Conservation (phyloP, 2,113 vertebrate genomes). For the Elaphurus davidianus region DNA sequence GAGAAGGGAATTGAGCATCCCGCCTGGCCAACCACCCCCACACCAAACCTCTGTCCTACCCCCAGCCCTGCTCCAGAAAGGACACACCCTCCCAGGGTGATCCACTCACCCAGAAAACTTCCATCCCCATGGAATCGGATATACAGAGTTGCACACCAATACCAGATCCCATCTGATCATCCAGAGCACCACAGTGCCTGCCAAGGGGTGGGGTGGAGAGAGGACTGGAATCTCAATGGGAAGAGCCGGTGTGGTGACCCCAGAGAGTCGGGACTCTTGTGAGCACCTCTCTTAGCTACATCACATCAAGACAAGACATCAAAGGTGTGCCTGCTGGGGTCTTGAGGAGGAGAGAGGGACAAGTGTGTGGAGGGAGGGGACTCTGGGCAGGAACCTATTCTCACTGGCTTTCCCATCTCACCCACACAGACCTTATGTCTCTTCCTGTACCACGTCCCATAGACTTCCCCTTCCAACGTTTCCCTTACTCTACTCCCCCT, state of each 20-base stretch:
- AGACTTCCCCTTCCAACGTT: not conserved
- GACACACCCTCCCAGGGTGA: not conserved
- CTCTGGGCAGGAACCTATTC: not conserved
- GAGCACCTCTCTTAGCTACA: not conserved
- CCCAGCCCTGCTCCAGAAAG: conserved; percentile 11
- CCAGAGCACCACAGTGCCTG: not conserved
- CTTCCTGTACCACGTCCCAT: not conserved
- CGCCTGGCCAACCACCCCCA: not conserved
- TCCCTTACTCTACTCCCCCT: not conserved
- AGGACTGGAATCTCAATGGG: not conserved
- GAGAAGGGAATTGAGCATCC: not conserved
- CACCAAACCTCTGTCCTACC: not conserved
- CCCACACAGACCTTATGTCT: not conserved
- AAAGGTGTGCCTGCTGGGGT: not conserved
- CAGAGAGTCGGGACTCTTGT: not conserved
- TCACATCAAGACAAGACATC: not conserved
- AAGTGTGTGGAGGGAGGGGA: not conserved
- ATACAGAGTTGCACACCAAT: not conserved
- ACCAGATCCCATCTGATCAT: not conserved
- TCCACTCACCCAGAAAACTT: conserved; percentile 28
- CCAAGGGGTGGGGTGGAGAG: not conserved
- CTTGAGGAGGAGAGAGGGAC: not conserved
- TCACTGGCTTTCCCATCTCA: not conserved
- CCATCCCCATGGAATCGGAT: conserved; percentile 4
- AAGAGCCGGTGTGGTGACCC: not conserved